Conservation (phyloP, 1,140 invertebrate genomes). For the Stenopsyche tienmushanensis region DNA sequence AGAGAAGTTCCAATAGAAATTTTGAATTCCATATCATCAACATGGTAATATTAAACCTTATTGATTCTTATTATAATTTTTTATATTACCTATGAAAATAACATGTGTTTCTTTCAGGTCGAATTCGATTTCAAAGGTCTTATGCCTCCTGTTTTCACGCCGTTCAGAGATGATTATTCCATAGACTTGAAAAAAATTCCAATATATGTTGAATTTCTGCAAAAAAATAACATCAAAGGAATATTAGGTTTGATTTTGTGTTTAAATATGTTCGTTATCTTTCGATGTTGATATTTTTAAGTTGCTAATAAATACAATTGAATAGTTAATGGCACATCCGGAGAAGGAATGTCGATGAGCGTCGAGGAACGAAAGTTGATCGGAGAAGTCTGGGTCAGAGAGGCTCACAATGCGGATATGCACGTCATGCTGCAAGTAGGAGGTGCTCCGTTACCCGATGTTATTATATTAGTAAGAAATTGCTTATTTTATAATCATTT, state of each 20-base stretch:
- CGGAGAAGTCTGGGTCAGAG: conserved; percentile 67
- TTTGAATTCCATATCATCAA: too few species aligned
- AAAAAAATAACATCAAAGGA: conserved; percentile 59
- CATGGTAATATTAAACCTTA: too few species aligned
- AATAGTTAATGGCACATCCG: conserved; percentile 76
- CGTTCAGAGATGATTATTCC: conserved; percentile 61
- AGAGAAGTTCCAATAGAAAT: too few species aligned
- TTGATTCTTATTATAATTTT: too few species aligned
- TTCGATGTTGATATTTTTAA: conserved; percentile 18
- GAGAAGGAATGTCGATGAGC: conserved; percentile 72
- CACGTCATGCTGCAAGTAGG: conserved; percentile 79
- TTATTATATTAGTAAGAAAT: conserved; percentile 65
- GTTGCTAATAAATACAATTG: conserved; percentile 5
- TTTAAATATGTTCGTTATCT: conserved; percentile 34
- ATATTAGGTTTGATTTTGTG: conserved; percentile 61
- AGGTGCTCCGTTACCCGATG: conserved; percentile 69
- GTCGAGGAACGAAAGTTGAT: conserved; percentile 69
- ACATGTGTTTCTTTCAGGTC: conserved; percentile 23
- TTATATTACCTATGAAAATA: too few species aligned
- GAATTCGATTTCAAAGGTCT: conserved; percentile 57
- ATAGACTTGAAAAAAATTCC: conserved; percentile 61
- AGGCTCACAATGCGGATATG: conserved; percentile 56
- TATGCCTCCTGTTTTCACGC: conserved; percentile 68
- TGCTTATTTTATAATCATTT: not conserved
- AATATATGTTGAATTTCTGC: conserved; percentile 63